These are phyloP conservation scores for Orchesella cincta DNA, from an alignment of 1,140 invertebrate genomes.

Conservation along the genomic window DNA sequence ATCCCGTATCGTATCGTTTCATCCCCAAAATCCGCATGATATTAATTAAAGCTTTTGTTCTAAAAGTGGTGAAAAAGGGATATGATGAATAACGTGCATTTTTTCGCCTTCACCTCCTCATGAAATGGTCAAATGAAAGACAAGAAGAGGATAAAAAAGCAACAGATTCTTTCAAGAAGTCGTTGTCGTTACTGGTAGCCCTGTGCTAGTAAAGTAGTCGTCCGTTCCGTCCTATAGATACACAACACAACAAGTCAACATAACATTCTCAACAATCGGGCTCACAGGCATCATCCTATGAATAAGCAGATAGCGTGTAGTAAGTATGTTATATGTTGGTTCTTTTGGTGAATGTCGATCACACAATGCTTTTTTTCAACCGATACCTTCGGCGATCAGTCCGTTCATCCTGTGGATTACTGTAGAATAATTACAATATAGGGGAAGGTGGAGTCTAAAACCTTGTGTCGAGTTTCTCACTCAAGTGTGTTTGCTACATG, in stretches of 20 bases:
- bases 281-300: background rate
- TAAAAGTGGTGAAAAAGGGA: too few species aligned
- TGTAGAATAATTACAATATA: conserved; percentile 22
- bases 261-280: background rate
- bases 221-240: background rate
- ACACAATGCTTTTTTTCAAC: conserved; percentile 12
- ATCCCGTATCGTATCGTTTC: too few species aligned
- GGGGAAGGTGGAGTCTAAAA: conserved; percentile 6
- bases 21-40: too few species aligned
- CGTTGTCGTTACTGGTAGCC: background rate
- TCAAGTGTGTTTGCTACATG: background rate
- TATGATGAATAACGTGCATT: background rate
- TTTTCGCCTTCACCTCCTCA: background rate
- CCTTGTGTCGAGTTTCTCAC: background rate
- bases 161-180: conserved; percentile 7
- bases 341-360: background rate
- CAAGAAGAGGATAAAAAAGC: background rate
- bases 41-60: conserved; percentile 14
- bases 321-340: background rate
- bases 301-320: too few species aligned
- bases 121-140: conserved; percentile 13
- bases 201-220: background rate
- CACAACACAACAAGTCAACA: background rate
- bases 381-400: background rate
- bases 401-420: background rate